These are phyloP conservation scores for Aviceda subcristata DNA, from an alignment of 2,113 vertebrate genomes.

Conservation along the genomic window DNA sequence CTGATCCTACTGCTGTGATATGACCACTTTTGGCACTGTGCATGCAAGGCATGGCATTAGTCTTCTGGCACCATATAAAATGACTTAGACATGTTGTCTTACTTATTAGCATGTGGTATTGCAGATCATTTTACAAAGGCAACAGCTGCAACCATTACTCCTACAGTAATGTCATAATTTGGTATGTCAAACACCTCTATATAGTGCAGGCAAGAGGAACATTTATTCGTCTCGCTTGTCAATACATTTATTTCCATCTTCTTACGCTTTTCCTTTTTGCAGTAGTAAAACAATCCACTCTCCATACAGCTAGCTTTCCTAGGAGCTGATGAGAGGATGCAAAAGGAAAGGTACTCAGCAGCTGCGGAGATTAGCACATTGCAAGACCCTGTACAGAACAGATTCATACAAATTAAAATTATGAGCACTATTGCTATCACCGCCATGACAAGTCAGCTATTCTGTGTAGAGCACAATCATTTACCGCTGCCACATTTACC, in stretches of 20 bases:
- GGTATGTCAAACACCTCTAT: conserved; percentile 66
- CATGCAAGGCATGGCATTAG: conserved; percentile 63
- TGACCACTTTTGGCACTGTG: conserved; percentile 58
- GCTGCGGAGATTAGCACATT: not conserved
- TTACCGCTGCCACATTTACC: not conserved
- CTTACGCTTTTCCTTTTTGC: not conserved
- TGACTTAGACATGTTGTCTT: conserved; percentile 62
- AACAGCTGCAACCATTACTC: conserved; percentile 74
- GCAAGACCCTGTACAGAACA: not conserved
- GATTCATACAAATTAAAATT: not conserved
- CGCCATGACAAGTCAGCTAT: not conserved
- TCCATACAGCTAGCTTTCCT: conserved; percentile 20
- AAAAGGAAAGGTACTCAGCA: not conserved
- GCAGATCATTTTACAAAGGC: conserved; percentile 74
- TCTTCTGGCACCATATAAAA: conserved; percentile 59
- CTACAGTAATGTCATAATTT: conserved; percentile 71
- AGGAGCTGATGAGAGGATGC: not conserved
- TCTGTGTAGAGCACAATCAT: not conserved
- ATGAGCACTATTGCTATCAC: not conserved
- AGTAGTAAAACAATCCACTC: conserved; percentile 19
- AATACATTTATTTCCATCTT: conserved; percentile 54
- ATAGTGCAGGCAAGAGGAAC: conserved; percentile 46
- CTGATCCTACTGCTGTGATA: conserved; percentile 67
- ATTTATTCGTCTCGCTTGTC: conserved; percentile 73
- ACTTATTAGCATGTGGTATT: conserved; percentile 66